Evolutionary conservation across 2,113 vertebrate species (phyloP), one percentile per base, ranked within the genome.

Genomic region (Aegithalos caudatus): DNA sequence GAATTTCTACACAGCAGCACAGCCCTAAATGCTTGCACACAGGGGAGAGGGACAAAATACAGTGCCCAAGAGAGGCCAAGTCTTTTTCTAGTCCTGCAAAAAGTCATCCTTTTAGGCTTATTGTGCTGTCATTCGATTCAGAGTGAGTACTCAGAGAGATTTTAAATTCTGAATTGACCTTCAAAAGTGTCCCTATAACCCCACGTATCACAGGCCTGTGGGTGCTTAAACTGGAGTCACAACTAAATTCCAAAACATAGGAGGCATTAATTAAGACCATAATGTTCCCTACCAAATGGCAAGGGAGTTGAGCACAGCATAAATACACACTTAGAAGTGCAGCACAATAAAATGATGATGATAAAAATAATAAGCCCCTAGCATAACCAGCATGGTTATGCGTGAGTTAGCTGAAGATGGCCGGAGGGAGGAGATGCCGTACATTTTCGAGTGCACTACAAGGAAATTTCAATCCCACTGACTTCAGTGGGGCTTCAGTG

Each of bases 281-380:
- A 90, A 86, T 25, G 64, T 58, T 86, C 60, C 67, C 56, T 38
- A 73, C 56, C 56, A 90, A 94, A 48, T 11, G 38, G 27, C 65
- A 87, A 74, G 65, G 56, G 60, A 93, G 40, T 40, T 67, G 38
- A 92, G 79, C 37, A 48, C 81, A 60, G 60, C 64, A 78, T 62
- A 94, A 95, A 94, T 29, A 71, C 90, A 90, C 35, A 51, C 44
- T 86, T 80, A 60, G 66, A 89, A 89, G 53, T 91, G 74, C 60
- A 88, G 45, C 50, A 92, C 38, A 95, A 77, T 79, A 70, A 92
- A 37, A 82, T 64, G 37, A 66, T n/a, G 42, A 65, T 57, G 4
- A 62, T 40, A 9, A 62, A 51, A 31, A n/a, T 51, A 82, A 71
- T 19, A 82, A 80, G 17, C 19, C 35, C 73, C 51, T 37, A 80